phyloP scores from a whole-genome alignment of 2,888 invertebrate genomes.

The Saturnia pavonia region DNA sequence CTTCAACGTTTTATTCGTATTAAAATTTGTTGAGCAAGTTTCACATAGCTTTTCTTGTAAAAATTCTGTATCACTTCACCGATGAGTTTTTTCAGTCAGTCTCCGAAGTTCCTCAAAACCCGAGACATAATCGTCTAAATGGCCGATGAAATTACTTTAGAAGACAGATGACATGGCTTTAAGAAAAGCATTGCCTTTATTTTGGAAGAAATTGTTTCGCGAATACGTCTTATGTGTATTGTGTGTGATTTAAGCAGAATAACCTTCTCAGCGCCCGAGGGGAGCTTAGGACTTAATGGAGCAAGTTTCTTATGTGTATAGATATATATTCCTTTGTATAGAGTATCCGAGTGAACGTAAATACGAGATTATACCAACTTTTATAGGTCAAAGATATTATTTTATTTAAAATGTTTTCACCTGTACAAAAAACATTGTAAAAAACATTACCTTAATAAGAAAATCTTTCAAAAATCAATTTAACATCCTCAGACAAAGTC shows the following conservation, averaged over 20 bases:
- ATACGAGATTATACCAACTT: conserved; percentile 6
- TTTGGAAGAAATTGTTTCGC: conserved; percentile 38
- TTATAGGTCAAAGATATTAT: conserved; percentile 2
- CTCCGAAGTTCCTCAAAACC: conserved; percentile 27
- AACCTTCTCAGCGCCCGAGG: conserved; percentile 35
- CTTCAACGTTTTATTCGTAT: not conserved
- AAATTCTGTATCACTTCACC: conserved; percentile 1
- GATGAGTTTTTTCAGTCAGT: conserved; percentile 14
- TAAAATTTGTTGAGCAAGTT: too few species aligned
- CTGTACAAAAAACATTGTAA: too few species aligned
- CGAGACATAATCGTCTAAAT: conserved; percentile 23
- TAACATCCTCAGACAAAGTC: conserved; percentile 13
- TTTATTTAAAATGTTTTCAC: not conserved
- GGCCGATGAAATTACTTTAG: conserved; percentile 28
- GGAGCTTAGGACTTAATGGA: conserved; percentile 44
- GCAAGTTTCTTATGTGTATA: conserved; percentile 39
- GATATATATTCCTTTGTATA: conserved; percentile 43
- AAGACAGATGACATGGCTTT: conserved; percentile 36
- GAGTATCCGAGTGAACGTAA: conserved; percentile 40
- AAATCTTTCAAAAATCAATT: too few species aligned
- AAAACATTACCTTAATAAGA: too few species aligned
- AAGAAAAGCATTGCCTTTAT: conserved; percentile 30
- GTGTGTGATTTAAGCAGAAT: conserved; percentile 39
- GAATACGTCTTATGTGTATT: conserved; percentile 36
- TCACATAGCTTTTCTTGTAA: not conserved